Evolutionary conservation across 2,888 invertebrate genomes (phyloP), one percentile per base, ranked within the genome.

Genomic region (Andrena dorsata): DNA sequence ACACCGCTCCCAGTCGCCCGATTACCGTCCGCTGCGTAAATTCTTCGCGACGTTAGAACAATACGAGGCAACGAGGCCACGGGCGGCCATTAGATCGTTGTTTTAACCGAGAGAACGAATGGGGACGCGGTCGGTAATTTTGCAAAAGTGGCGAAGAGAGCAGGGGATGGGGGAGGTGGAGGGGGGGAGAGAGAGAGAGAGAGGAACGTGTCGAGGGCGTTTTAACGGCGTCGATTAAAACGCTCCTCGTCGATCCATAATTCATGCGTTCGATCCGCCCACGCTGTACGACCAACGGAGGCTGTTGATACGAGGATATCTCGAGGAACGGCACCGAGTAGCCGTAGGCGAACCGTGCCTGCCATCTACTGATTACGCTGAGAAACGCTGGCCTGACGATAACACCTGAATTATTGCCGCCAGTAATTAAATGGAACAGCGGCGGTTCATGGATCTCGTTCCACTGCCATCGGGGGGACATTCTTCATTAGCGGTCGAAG

Each of bases 331-430:
- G 32, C 10, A 16, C 7, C 35, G 13, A 65, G 71, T 8, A 4
- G 8, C 49, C 6, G n/a, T 2, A n/a, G 30, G 49, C 53, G 65
- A 20, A 41, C 83, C 47, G 28, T 77, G 60, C 41, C 83, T 78
- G 86, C 86, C 86, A 87, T 87, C 86, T 87, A 76, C 79, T 76
- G 86, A 69, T 64, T 30, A 32, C 28, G 28, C 56, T 78, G 56
- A 63, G 63, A n/a, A 26, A 68, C 53, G n/a, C 56, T 60, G 41
- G 53, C 5, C 74, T 6, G 61, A 64, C 72, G 83, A 82, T 83
- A 83, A 82, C 56, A 56, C 47, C 20, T 60, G 66, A 77, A 74
- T 75, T 71, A 74, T 74, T 73, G 56, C 70, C 26, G 28, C 10
- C 35, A 47, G 51, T 77, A 82, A 82, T 82, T 77, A 56, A 71